These are phyloP conservation scores for Gallirallus australis DNA, from an alignment of 2,797 vertebrate genomes.

Conservation along the genomic window DNA sequence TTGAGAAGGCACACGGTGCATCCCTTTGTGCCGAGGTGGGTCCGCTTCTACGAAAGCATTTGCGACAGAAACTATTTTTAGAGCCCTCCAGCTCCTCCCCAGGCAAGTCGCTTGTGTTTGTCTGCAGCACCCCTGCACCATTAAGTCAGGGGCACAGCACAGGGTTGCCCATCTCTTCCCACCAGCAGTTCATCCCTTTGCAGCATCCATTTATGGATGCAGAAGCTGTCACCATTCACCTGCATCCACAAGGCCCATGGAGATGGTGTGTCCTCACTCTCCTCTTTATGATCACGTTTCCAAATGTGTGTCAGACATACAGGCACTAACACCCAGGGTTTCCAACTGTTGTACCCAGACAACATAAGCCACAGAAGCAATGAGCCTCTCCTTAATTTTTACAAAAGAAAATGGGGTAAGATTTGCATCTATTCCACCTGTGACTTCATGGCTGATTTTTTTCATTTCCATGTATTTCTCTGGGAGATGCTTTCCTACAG, in stretches of 20 bases:
- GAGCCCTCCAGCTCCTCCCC: not conserved
- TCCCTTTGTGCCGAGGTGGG: constrained; percentile 19
- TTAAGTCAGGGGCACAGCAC: not conserved
- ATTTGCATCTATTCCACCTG: not conserved
- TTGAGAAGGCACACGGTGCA: not conserved
- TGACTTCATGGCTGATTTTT: not conserved
- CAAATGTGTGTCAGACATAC: not conserved
- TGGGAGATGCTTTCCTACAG: not conserved
- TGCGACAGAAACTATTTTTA: constrained; percentile 9
- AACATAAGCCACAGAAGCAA: not conserved
- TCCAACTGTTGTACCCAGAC: not conserved
- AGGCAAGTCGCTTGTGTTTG: not conserved
- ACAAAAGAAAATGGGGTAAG: not conserved
- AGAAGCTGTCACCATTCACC: not conserved
- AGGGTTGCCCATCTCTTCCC: not conserved
- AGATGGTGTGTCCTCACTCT: not conserved
- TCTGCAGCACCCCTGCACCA: not conserved
- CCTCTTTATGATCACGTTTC: not conserved
- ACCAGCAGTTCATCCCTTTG: not conserved
- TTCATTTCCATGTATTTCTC: not conserved
- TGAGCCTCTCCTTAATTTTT: not conserved
- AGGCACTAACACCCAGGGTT: not conserved
- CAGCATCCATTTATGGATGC: not conserved
- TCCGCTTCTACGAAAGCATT: not conserved
- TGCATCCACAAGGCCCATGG: not conserved